Base-by-base conservation (phyloP, 1,140 invertebrate species). In the Saxidomus purpurata region DNA sequence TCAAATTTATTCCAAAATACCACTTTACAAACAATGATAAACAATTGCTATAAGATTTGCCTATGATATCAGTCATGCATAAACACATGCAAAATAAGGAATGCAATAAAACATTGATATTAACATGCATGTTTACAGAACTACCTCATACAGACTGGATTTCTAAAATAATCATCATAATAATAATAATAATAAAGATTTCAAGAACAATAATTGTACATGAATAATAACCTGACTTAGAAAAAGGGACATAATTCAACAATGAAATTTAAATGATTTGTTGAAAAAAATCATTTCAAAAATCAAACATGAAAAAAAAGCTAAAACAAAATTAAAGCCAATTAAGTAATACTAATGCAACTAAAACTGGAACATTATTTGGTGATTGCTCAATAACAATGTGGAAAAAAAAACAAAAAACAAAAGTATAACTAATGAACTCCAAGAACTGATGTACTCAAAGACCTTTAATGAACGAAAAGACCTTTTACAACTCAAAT, bases 1-100 rank as follows among this genome's bases (percentile, higher is more conserved):
- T n/a, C 43, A 43, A 43, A 43, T 8, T 43, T 43, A 43, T 43
- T 43, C 15, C 43, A 43, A 63, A 63, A n/a, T 28, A 63, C n/a
- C 25, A 28, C 59, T 63, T 63, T 63, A 63, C 25, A 63, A 28
- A 63, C 22, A 28, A 28, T 25, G 22, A 63, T 55, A 28, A 28
- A 63, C 59, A 63, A 28, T 25, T 63, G 59, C 28, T n/a, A n/a
- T 63, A 9, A 63, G 15, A 25, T 4, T 63, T 52, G 13, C 34
- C 17, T 36, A 9, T 25, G 76, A 52, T 25, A 59, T 55, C 6
- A 31, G 19, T 31, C 76, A 55, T 79, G 76, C 76, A 34, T 8
- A 34, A 22, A 31, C n/a, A 31, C 76, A 79, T 79, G 76, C 76
- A 79, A 55, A 79, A 76, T 52, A 79, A 79, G 76, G 76, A 79